A percentile compares a stretch with the other conserved stretches of the same genome.
Evolutionary conservation across 2,888 invertebrate species (phyloP).

Genomic region (Andrena marginata): DNA sequence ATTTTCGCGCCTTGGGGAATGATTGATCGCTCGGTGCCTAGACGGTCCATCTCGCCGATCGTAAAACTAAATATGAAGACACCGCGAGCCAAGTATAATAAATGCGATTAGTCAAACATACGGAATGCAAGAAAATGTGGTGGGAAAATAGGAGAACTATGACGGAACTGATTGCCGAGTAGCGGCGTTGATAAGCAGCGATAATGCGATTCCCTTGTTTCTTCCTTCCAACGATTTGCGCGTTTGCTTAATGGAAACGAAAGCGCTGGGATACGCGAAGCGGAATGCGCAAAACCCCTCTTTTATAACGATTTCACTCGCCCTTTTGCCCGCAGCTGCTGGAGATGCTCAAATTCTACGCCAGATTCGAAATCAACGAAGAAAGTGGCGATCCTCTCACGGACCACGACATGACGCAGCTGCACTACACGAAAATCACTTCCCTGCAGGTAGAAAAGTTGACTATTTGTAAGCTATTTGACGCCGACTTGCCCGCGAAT

Average conservation of each 20-base stretch:
- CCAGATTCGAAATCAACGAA: conserved; percentile 98
- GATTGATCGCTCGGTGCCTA: no score
- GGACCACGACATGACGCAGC: conserved; percentile 96
- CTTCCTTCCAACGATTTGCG: not conserved
- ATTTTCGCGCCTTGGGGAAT: no score
- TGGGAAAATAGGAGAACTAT: not conserved
- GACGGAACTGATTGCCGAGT: not conserved
- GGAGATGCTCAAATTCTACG: conserved; percentile 98
- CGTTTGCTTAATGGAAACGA: not conserved
- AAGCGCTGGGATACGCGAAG: not conserved
- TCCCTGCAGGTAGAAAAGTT: conserved; percentile 90
- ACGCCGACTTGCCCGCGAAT: no score
- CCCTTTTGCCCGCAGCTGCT: conserved; percentile 89
- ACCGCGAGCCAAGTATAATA: no score
- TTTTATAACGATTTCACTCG: not conserved
- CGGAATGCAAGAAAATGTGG: not conserved
- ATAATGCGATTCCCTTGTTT: conserved; percentile 14
- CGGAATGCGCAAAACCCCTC: not conserved
- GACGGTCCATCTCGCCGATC: no score
- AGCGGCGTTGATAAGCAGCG: conserved; percentile 14
- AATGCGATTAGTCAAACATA: no score
- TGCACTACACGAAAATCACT: conserved; percentile 97
- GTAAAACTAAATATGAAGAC: no score
- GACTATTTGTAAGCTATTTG: no score
- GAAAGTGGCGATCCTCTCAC: conserved; percentile 97